phyloP scores from a whole-genome alignment of 2,113 vertebrate genomes.

The Propithecus coquereli region DNA sequence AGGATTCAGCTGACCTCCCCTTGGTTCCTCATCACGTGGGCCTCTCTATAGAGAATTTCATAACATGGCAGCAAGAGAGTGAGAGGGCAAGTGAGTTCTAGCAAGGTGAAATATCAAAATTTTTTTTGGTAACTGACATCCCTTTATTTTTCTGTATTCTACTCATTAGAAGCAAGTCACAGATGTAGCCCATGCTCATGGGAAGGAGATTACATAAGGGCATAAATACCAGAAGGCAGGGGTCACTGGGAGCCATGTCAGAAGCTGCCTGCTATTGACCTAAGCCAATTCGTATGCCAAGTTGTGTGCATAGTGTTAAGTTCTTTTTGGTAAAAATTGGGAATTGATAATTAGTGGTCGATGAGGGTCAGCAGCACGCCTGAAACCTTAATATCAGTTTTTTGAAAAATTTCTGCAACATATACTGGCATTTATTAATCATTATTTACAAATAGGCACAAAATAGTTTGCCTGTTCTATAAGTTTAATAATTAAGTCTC shows the following conservation, averaged over 20 bases:
- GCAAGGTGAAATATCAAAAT: neutral
- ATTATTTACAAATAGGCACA: neutral
- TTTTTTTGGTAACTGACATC: neutral
- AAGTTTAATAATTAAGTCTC: neutral
- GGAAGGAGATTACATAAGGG: neutral
- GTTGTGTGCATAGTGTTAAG: neutral
- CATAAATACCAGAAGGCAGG: neutral
- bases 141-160: neutral
- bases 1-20: neutral
- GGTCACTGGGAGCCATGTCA: neutral
- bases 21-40: neutral
- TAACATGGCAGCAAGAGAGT: neutral
- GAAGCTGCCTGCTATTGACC: neutral
- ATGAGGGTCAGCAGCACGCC: neutral
- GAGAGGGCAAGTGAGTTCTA: neutral
- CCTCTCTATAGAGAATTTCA: neutral
- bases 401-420: neutral
- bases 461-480: neutral
- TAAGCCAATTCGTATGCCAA: neutral
- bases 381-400: neutral
- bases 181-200: neutral
- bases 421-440: neutral
- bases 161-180: neutral
- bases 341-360: neutral
- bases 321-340: neutral